Evolutionary conservation across 2,888 invertebrate genomes (phyloP).

Genomic region (Phyllotreta striolata): DNA sequence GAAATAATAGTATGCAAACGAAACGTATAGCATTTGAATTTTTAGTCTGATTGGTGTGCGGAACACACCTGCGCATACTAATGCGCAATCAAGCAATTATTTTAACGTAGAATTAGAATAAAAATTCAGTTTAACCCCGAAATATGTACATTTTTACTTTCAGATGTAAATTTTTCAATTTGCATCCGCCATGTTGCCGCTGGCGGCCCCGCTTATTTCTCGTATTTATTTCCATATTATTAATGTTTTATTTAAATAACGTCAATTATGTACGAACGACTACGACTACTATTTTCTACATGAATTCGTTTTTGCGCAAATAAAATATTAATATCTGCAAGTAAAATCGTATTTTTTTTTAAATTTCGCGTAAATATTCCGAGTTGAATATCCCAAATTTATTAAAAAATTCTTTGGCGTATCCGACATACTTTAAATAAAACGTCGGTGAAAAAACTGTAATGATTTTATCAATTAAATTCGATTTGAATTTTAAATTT

Average conservation of each 20-base stretch:
- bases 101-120: conserved; percentile 33
- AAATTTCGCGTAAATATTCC: no score
- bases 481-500: no score
- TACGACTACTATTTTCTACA: background rate
- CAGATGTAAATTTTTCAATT: conserved; percentile 37
- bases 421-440: no score
- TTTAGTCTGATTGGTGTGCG: conserved; percentile 14
- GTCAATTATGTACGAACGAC: conserved; percentile 20
- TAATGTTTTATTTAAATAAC: conserved; percentile 36
- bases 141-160: conserved; percentile 37
- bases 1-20: conserved; percentile 24
- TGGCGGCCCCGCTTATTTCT: conserved; percentile 30
- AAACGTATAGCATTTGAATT: conserved; percentile 19
- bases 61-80: conserved; percentile 34
- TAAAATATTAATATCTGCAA: no score
- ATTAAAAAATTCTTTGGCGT: no score
- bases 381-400: no score
- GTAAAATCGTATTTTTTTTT: no score
- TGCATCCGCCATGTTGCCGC: conserved; percentile 33
- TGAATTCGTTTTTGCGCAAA: no score
- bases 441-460: no score
- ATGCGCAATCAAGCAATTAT: conserved; percentile 34
- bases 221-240: conserved; percentile 36
- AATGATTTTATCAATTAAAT: no score
- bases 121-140: conserved; percentile 35